These are phyloP conservation scores for Lordiphosa collinella DNA, from an alignment of 1,140 invertebrate genomes.

Conservation along the genomic window DNA sequence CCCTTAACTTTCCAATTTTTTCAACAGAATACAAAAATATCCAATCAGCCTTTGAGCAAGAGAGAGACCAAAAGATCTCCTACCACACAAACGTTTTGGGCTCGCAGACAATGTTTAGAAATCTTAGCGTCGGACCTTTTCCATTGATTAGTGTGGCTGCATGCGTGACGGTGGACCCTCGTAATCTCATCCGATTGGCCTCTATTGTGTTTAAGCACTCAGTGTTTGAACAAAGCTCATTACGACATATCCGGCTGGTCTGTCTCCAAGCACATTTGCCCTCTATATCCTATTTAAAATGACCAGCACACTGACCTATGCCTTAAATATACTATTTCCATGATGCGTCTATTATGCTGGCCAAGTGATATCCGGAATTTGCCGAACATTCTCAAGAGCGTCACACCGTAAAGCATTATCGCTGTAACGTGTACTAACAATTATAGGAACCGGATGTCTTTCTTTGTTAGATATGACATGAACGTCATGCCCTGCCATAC, in stretches of 20 bases:
- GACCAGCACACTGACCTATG: slow-evolving; percentile 79
- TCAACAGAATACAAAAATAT: no score
- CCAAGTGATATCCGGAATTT: slow-evolving; percentile 80
- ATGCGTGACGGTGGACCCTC: slow-evolving; percentile 36
- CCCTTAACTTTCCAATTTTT: no score
- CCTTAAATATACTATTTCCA: slow-evolving; percentile 80
- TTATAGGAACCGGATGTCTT: no score
- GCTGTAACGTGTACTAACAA: no score
- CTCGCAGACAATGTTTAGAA: background rate
- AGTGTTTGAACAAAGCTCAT: background rate
- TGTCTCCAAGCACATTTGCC: slow-evolving; percentile 16
- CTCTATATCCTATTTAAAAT: slow-evolving; percentile 26
- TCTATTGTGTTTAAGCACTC: background rate
- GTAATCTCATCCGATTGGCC: background rate
- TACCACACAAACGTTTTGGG: background rate
- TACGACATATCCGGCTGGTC: slow-evolving; percentile 25
- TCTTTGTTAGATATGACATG: no score
- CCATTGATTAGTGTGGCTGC: slow-evolving; percentile 48
- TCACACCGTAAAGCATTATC: no score
- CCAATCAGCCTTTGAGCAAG: no score
- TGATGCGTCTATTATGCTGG: slow-evolving; percentile 81
- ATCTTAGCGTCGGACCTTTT: slow-evolving; percentile 9
- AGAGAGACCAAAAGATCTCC: no score
- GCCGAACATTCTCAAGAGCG: no score
- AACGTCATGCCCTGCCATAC: no score